Base-by-base conservation (phyloP, 2,113 vertebrate species). In the Nerophis lumbriciformis region DNA sequence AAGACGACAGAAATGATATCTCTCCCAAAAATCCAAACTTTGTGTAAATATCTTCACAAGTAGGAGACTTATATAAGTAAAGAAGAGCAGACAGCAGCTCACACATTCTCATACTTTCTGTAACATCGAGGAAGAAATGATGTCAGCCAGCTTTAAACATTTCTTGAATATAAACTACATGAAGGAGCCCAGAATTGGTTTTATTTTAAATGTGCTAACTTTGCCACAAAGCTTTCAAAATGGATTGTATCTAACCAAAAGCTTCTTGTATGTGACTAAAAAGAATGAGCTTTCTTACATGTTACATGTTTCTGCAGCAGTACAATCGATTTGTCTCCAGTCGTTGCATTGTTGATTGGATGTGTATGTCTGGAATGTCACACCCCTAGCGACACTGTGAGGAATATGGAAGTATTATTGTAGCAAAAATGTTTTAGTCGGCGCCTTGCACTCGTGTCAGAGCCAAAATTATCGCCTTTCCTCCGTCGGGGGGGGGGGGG, bases 201-300 rank as follows among this genome's bases (percentile, higher is more conserved):
- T 28, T 28, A 28, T 28, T 28, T 28, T 2, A 28, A 19, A n/a
- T 58, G 13, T 19, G 6, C 38, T 60, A 63, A 66, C 42, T 37
- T 48, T 68, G 69, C 75, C 60, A 71, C 6, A 48, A 12, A 57
- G 61, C 54, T 76, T 76, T 73, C 73, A 60, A 57, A 59, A 66
- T 63, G 66, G 55, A 68, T 75, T 74, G 65, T 53, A 83, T 81
- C 72, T 61, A 55, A 44, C 49, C 13, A 74, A 61, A 63, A 65
- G 63, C 54, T 56, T 73, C 59, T 73, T 64, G 19, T 53, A 52
- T 61, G 82, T 83, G 77, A 86, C 81, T 85, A 57, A 45, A 39
- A 76, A 39, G 53, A 60, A 28, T 28, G 28, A 60, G 59, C 64
- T 74, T 49, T 50, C 56, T 61, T 38, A 37, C 48, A 16, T 74